Evolutionary conservation across 2,888 invertebrate species (phyloP), one percentile per base, ranked within the genome.

Genomic region (Spilosoma lubricipeda): DNA sequence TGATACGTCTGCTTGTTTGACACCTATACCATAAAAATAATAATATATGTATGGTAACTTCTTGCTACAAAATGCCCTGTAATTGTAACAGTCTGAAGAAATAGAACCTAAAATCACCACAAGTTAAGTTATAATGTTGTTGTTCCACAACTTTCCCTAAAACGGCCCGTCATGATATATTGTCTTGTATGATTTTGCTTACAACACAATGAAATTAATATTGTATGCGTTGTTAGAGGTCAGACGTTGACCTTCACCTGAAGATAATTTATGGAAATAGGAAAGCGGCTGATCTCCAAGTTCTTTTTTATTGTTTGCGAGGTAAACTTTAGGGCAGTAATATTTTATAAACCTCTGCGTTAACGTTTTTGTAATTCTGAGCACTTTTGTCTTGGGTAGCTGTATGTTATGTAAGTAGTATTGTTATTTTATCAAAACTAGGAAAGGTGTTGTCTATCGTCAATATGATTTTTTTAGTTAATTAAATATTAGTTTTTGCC

Each of bases 131-230:
- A 72, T 76, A 72, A 77, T 80, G 77, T 69, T 74, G 67, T 69
- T 75, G 72, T 59, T 65, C 45, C 11, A 15, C 36, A 73, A 69
- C 71, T 78, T 82, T 79, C 78, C 78, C 80, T 77, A 66, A 67
- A 79, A 79, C 85, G 86, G 86, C 89, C 86, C 78, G 75, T 80
- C 79, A 82, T 87, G 85, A 89, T 85, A 86, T 86, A 90, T 89
- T 87, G 90, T 90, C 80, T 80, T 83, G 81, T 77, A 74, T 77
- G 73, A 65, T 74, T 68, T 76, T 86, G 70, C 67, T 74, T 69
- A n/a, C n/a, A n/a, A n/a, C n/a, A 76, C 77, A 80, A 75, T 86
- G 85, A 86, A 77, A 86, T 86, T 85, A 86, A 85, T 86, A 82
- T 81, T 75, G 78, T 77, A 68, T 77, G 72, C 76, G 74, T 33